Percentiles rank a stretch among this genome's conserved stretches.
phyloP scores from a whole-genome alignment of 2,888 invertebrate species.

The Melitaea athalia region DNA sequence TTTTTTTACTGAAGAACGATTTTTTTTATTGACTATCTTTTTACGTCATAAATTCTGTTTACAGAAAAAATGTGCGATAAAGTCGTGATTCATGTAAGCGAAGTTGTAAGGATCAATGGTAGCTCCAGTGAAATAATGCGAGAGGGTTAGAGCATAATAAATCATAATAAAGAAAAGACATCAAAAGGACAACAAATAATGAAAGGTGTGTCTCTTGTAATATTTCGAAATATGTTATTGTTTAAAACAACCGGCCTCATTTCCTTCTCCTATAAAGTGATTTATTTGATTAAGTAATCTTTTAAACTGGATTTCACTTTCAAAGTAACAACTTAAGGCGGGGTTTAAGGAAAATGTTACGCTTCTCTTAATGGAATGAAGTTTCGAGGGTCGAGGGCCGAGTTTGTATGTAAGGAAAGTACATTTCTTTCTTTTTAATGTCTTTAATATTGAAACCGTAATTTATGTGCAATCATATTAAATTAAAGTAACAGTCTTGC shows the following conservation, averaged over 20 bases:
- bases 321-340: slow-evolving; percentile 26
- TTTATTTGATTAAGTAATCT: slow-evolving; percentile 22
- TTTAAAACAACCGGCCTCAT: slow-evolving; percentile 1
- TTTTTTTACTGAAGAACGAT: too few relatives aligned
- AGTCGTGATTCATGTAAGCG: too few relatives aligned
- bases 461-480: not conserved
- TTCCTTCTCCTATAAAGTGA: slow-evolving; percentile 13
- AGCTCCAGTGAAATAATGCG: too few relatives aligned
- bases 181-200: not conserved
- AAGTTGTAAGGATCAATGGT: too few relatives aligned
- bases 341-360: slow-evolving; percentile 21
- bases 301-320: slow-evolving; percentile 27
- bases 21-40: too few relatives aligned
- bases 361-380: slow-evolving; percentile 29
- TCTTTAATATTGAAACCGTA: not conserved
- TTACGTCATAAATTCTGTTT: too few relatives aligned
- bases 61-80: too few relatives aligned
- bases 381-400: slow-evolving; percentile 19
- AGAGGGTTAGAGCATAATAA: not conserved
- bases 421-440: slow-evolving; percentile 4
- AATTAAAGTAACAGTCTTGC: not conserved
- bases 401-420: slow-evolving; percentile 20
- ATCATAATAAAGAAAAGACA: not conserved
- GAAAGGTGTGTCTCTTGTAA: not conserved
- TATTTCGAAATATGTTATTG: not conserved